Evolutionary conservation across 1,140 invertebrate species (phyloP).

Genomic region (Colletes latitarsis): DNA sequence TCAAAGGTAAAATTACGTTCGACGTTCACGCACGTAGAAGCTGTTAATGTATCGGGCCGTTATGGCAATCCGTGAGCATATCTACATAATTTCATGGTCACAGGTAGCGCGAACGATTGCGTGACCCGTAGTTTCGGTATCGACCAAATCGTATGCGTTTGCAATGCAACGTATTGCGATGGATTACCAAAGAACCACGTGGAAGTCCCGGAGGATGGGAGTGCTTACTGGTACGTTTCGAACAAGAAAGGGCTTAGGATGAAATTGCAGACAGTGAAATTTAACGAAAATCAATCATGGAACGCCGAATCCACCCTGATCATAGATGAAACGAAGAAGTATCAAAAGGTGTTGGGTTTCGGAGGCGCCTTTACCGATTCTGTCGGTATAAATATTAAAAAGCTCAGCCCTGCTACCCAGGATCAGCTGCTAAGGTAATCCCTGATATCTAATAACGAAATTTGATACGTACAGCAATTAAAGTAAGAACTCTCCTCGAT

Average conservation of each 20-base stretch:
- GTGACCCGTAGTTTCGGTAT: constrained; percentile 74
- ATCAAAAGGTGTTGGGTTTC: constrained; percentile 88
- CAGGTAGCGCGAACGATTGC: constrained; percentile 72
- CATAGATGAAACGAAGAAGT: constrained; percentile 63
- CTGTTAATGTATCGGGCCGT: no score
- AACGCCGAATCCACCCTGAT: background rate
- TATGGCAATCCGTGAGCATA: no score
- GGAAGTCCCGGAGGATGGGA: constrained; percentile 72
- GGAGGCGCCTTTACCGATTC: constrained; percentile 95
- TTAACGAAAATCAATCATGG: background rate
- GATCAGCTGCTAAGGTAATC: constrained; percentile 83
- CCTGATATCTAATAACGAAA: background rate
- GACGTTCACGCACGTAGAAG: background rate
- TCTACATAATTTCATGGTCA: background rate
- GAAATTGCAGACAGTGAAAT: background rate
- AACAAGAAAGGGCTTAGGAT: constrained; percentile 82
- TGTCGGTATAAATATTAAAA: constrained; percentile 87
- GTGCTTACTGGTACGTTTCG: constrained; percentile 83
- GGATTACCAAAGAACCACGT: constrained; percentile 79
- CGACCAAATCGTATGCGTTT: constrained; percentile 89
- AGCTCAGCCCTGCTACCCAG: constrained; percentile 82
- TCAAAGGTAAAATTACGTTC: background rate
- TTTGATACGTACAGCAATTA: background rate
- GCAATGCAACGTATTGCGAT: constrained; percentile 92
- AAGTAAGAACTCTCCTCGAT: no score